phyloP scores from a whole-genome alignment of 1,140 invertebrate species.

The Fopius arisanus region DNA sequence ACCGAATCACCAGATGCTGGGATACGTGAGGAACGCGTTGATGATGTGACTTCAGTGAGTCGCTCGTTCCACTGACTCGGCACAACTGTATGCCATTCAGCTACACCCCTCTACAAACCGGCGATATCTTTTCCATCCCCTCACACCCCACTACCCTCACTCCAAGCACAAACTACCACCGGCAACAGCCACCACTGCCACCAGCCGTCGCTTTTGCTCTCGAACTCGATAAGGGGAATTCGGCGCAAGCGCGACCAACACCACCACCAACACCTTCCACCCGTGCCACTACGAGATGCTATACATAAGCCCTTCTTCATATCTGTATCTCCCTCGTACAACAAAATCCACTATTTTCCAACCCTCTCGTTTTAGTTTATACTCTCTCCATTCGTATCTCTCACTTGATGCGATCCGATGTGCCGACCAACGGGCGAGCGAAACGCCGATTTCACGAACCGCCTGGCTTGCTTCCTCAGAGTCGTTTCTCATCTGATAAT shows the following conservation, averaged over 20 bases:
- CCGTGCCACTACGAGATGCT: neutral
- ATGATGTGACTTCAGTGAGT: constrained; percentile 3
- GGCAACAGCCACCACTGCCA: constrained; percentile 22
- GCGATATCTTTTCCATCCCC: neutral
- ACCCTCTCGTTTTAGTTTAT: neutral
- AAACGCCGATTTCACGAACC: constrained; percentile 50
- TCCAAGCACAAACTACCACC: constrained; percentile 29
- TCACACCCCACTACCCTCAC: constrained; percentile 18
- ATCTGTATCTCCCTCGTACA: neutral
- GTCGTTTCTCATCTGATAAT: constrained; percentile 47
- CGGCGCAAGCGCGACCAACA: constrained; percentile 44
- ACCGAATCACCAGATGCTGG: neutral
- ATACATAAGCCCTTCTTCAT: neutral
- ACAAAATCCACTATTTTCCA: neutral
- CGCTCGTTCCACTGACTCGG: constrained; percentile 29
- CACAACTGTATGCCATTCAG: constrained; percentile 38
- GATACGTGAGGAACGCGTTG: neutral
- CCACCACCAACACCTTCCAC: neutral
- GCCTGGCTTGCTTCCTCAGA: constrained; percentile 46
- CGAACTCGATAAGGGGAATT: constrained; percentile 57
- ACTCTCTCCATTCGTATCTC: constrained; percentile 2
- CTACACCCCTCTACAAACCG: constrained; percentile 28
- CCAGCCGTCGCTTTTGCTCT: constrained; percentile 52
- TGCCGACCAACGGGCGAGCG: constrained; percentile 13
- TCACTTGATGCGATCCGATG: constrained; percentile 11